phyloP scores from a whole-genome alignment of 1,140 invertebrate genomes.

The Drosophila aff. region DNA sequence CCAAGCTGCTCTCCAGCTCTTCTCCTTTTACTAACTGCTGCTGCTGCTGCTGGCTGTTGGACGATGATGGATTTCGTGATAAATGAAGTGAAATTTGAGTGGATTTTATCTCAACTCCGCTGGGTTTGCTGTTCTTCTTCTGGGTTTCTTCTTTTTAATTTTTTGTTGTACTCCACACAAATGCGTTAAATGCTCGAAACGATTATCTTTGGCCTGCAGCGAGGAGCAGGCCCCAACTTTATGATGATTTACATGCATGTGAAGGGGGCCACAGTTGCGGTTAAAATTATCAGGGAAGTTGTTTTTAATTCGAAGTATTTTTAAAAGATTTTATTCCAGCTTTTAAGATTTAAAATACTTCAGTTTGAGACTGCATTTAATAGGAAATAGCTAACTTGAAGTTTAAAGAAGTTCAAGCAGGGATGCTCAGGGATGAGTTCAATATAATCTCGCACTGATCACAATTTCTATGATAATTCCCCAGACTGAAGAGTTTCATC shows the following conservation, averaged over 20 bases:
- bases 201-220: slow-evolving; percentile 34
- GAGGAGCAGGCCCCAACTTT: slow-evolving; percentile 11
- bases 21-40: slow-evolving; percentile 32
- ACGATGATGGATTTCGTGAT: slow-evolving; percentile 60
- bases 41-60: slow-evolving; percentile 30
- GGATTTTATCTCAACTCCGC: slow-evolving; percentile 35
- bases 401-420: neutral
- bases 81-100: slow-evolving; percentile 68
- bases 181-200: slow-evolving; percentile 51
- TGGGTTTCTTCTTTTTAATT: neutral
- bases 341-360: neutral
- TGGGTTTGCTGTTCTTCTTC: slow-evolving; percentile 10
- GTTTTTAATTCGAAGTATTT: neutral
- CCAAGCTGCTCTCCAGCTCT: neutral
- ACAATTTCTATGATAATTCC: neutral
- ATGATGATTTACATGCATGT: slow-evolving; percentile 35
- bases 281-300: neutral
- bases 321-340: neutral
- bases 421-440: too few relatives aligned
- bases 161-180: slow-evolving; percentile 27
- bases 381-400: neutral
- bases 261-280: slow-evolving; percentile 5
- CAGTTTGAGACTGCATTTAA: too few relatives aligned
- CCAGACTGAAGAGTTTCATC: neutral
- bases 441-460: neutral